Evolutionary conservation across 2,797 vertebrate genomes (phyloP).

Genomic region (Limnodromus scolopaceus): DNA sequence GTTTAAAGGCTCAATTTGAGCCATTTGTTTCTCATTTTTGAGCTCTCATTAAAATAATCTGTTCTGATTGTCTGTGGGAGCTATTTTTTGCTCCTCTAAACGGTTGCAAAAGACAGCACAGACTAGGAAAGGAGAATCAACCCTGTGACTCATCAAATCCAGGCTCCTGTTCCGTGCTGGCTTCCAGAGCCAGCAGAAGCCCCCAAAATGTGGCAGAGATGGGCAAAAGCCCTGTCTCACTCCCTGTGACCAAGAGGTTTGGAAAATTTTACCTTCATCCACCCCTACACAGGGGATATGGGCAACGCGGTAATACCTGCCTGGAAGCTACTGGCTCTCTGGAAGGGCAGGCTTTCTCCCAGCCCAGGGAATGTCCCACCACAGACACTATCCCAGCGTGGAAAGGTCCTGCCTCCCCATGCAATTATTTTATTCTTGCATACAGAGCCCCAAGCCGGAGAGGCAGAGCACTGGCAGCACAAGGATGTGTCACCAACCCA

Average conservation of each 20-base stretch:
- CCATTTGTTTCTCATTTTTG: constrained; percentile 70
- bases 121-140: background rate
- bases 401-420: background rate
- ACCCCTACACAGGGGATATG: fast-evolving
- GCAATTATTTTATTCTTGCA: background rate
- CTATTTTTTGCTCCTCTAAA: constrained; percentile 71
- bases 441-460: background rate
- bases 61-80: constrained; percentile 74
- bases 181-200: background rate
- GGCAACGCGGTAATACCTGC: fast-evolving
- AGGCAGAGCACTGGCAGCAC: background rate
- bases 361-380: background rate
- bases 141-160: constrained; percentile 50
- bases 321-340: background rate
- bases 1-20: constrained; percentile 67
- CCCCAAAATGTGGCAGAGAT: fast-evolving
- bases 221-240: background rate
- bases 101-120: background rate
- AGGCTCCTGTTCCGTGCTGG: background rate
- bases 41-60: constrained; percentile 81
- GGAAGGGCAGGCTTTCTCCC: background rate
- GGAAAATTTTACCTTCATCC: fast-evolving
- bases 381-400: fast-evolving
- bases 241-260: background rate
- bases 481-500: background rate